Base-by-base conservation (phyloP, 2,113 vertebrate genomes). In the Tympanuchus pallidicinctus region DNA sequence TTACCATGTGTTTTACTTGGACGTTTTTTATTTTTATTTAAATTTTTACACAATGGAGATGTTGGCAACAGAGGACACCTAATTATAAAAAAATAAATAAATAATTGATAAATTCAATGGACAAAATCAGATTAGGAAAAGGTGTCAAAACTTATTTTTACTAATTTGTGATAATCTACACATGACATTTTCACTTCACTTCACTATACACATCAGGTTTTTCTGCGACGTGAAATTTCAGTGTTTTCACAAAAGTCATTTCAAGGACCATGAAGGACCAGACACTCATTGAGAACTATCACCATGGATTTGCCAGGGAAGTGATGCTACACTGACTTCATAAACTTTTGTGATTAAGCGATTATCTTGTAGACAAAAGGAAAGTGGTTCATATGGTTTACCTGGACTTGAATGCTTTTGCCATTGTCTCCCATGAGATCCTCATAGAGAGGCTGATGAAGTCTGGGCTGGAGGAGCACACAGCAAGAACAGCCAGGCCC, bases 31-130 rank as follows among this genome's bases (percentile, higher is more conserved):
- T 18, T 63, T 42, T 77, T 96, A 98, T 97, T 96, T 96, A 83
- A 94, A 94, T 96, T 73, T 73, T 93, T 93, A 63, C 85, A 95
- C 89, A 99, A 95, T 7, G 98, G 98, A 91, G 99, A 99, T 67
- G 97, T 97, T 19, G 85, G 61, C 52, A 97, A 56, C 30, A 97
- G 97, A 83, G 98, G 40, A 78, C 96, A 97, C 70, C 98, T 99
- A 93, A 81, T 89, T 97, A 24, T 24, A 50, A 48, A 50, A 92
- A 96, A 56, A n/a, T 18, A 96, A 95, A 20, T 75, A 30, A 84
- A 77, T 82, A 66, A 40, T 6, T 6, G 1, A 66, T 71, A 38
- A 91, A 9, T 11, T 4, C 9, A 77, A 76, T 10, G 17, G 20
- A 75, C 11, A 79, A 78, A 93, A 56, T 92, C 5, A 47, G 13